Conservation (phyloP, 1,140 invertebrate species). For the Delia radicum region DNA sequence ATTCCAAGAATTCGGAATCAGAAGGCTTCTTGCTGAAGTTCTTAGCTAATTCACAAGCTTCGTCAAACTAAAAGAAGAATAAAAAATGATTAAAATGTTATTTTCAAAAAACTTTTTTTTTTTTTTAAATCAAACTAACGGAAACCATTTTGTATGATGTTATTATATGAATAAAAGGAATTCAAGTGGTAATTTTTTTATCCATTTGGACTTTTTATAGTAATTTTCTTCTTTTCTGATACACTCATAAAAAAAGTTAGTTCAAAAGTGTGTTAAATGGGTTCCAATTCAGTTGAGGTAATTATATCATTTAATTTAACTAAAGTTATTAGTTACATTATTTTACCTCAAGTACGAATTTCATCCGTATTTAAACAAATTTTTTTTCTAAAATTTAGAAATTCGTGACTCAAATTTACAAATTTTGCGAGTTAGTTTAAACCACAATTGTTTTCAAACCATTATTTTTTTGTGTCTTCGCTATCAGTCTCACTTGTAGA, state of each 20-base stretch:
- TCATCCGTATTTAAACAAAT: too few relatives aligned
- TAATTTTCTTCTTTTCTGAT: background rate
- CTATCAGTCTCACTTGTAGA: too few relatives aligned
- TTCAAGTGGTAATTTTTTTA: background rate
- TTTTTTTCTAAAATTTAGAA: too few relatives aligned
- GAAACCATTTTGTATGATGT: conserved; percentile 27
- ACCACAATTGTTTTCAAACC: too few relatives aligned
- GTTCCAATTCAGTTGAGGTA: too few relatives aligned
- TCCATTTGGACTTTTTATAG: background rate
- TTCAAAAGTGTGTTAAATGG: too few relatives aligned
- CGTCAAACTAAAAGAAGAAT: conserved; percentile 64
- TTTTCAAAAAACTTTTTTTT: background rate
- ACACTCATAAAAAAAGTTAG: background rate
- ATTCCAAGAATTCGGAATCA: conserved; percentile 80
- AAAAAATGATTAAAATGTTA: background rate
- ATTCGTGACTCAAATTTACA: too few relatives aligned
- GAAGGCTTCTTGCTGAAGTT: conserved; percentile 73
- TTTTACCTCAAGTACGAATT: too few relatives aligned
- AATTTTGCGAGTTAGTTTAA: too few relatives aligned
- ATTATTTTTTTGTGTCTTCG: too few relatives aligned
- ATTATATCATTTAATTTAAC: too few relatives aligned
- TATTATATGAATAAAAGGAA: background rate
- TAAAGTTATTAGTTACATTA: too few relatives aligned
- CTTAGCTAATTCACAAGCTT: conserved; percentile 77
- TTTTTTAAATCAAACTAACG: conserved; percentile 19